Evolutionary conservation across 2,797 vertebrate species (phyloP).

Genomic region (Dendrocincla tyrannina): DNA sequence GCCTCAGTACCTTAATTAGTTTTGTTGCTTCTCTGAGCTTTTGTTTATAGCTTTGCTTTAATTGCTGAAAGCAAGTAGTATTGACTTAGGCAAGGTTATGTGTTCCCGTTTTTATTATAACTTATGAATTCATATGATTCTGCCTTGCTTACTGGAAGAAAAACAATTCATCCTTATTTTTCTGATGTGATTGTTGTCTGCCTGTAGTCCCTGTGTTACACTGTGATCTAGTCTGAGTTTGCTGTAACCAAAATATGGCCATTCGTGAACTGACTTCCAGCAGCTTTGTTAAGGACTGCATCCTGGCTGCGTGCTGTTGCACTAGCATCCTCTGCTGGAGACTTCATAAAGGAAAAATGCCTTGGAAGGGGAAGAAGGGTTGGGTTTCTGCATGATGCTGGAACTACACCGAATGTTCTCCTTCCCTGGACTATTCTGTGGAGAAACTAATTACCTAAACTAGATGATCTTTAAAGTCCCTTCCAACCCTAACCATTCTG

Average conservation of each 20-base stretch:
- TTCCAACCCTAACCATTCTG: neutral
- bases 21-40: neutral
- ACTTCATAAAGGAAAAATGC: neutral
- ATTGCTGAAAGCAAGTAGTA: neutral
- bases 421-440: neutral
- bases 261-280: neutral
- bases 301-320: neutral
- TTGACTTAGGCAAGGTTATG: neutral
- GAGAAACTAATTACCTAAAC: neutral
- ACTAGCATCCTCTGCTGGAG: conserved; percentile 49
- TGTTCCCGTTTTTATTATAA: neutral
- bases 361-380: neutral
- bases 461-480: neutral
- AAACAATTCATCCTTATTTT: neutral
- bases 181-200: neutral
- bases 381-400: neutral
- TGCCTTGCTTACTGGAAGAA: neutral
- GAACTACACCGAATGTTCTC: neutral
- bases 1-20: neutral
- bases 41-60: neutral
- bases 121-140: neutral
- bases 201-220: neutral
- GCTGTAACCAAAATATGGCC: neutral
- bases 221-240: neutral
- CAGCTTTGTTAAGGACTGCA: neutral